These are phyloP conservation scores for Xiphias gladius DNA, from an alignment of 2,113 vertebrate genomes.

Conservation along the genomic window DNA sequence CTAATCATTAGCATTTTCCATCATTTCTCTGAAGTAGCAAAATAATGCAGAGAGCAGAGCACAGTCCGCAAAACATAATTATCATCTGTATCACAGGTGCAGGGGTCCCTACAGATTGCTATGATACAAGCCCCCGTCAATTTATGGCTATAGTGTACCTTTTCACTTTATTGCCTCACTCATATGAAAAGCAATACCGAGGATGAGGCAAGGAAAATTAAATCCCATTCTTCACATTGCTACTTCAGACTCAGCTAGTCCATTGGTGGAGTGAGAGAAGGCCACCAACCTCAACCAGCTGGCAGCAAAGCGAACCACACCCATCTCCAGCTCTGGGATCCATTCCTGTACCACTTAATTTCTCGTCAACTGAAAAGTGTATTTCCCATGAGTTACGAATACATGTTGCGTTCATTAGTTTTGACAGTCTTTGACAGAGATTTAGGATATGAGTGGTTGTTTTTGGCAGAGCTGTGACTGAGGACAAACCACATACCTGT, in stretches of 20 bases:
- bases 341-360: slow-evolving; percentile 20
- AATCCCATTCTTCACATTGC: slow-evolving; percentile 49
- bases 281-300: slow-evolving; percentile 20
- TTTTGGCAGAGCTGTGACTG: background rate
- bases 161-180: slow-evolving; percentile 52
- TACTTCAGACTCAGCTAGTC: slow-evolving; percentile 37
- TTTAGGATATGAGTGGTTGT: slow-evolving; percentile 30
- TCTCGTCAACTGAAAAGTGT: slow-evolving; percentile 17
- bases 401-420: slow-evolving; percentile 26
- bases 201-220: slow-evolving; percentile 50
- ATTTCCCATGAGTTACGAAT: slow-evolving; percentile 48
- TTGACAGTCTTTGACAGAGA: slow-evolving; percentile 17
- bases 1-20: slow-evolving; percentile 68
- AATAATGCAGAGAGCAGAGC: slow-evolving; percentile 47
- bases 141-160: slow-evolving; percentile 44
- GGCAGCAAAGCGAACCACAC: background rate
- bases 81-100: slow-evolving; percentile 33
- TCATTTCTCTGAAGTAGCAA: slow-evolving; percentile 52
- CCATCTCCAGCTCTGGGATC: background rate
- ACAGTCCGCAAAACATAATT: slow-evolving; percentile 47
- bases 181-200: slow-evolving; percentile 47
- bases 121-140: slow-evolving; percentile 33
- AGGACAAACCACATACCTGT: background rate
- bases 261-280: background rate
- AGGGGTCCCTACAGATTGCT: slow-evolving; percentile 22